Evolutionary conservation across 2,113 vertebrate species (phyloP), one percentile per base, ranked within the genome.

Genomic region (Toxotes jaculatrix): DNA sequence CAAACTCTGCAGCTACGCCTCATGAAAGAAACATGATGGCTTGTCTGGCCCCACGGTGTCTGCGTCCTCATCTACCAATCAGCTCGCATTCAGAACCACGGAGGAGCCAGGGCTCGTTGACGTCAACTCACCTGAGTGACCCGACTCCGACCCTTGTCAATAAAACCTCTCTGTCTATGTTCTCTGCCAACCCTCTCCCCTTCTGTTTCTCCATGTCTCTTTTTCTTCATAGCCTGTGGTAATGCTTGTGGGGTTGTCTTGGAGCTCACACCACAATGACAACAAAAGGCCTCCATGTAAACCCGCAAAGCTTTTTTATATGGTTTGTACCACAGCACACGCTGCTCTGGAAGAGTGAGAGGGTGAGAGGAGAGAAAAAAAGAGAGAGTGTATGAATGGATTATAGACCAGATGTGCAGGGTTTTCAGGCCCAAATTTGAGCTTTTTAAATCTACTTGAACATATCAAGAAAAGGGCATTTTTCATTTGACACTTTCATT

Each of bases 21-120:
- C 75, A 80, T 88, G 36, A 86, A 89, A 89, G 61, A 83, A 86
- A 84, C 74, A 89, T 85, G 61, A 45, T 10, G 9, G 55, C 73
- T 65, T 75, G 77, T 79, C 74, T 57, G 62, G 63, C 36, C 77
- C 69, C 65, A 67, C 9, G 11, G 71, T 38, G 0, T 13, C 31
- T 43, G 16, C 17, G 9, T 69, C 72, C 75, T 79, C 45, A 70
- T 78, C 60, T 80, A 65, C 11, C 14, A 86, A 77, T 73, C 43
- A 64, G 62, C 40, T 65, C 3, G n/a, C 53, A 76, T 56, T 9
- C 74, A 77, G 11, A 80, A 56, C 38, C 19, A 1, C 27, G 23
- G 66, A 73, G 36, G 38, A 55, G 61, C 66, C 43, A 32, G 4
- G 68, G 47, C 76, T 70, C 17, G 1, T 55, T 7, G 70, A 51